Evolutionary conservation across 1,140 invertebrate genomes (phyloP), one percentile per base, ranked within the genome.

Genomic region (Bombus ignitus): DNA sequence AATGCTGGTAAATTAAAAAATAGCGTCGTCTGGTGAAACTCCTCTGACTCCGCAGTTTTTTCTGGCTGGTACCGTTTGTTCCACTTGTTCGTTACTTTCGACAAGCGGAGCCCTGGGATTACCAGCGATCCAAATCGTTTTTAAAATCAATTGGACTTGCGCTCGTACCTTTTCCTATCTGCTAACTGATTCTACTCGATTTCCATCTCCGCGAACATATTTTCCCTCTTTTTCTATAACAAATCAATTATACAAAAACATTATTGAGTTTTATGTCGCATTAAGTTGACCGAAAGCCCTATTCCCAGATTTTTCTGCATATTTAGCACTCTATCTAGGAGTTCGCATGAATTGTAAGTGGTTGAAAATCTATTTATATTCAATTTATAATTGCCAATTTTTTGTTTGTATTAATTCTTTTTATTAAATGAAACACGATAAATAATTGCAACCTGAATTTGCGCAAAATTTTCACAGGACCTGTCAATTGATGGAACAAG

Each of bases 41-140:
- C 25, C 82, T 79, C 65, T 37, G 72, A 39, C 44, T 37, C 42
- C 53, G 22, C 15, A 28, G 76, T 66, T 35, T 79, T 68, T 71
- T 71, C 76, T 37, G 35, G 37, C 39, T 83, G 22, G 39, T 78
- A 83, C 9, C 82, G 74, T 79, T 84, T 71, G 76, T 79, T 79
- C 76, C 76, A 71, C 76, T 84, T 84, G 75, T 84, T 79, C 82
- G 59, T 70, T 79, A 71, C 68, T 62, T 72, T 74, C 85, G 87
- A 76, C 79, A 81, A 71, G 6, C 83, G 65, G n/a, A 73, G 73
- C 81, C 85, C 72, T 39, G 81, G 74, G 74, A 47, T 83, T 73
- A 87, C 68, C 72, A n/a, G 25, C 53, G 85, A 84, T 85, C 76
- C 80, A 42, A 86, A 89, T 47, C 89, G 89, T 77, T 81, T 79